Evolutionary conservation across 2,888 invertebrate genomes (phyloP).

Genomic region (Mactromeris polynyma): DNA sequence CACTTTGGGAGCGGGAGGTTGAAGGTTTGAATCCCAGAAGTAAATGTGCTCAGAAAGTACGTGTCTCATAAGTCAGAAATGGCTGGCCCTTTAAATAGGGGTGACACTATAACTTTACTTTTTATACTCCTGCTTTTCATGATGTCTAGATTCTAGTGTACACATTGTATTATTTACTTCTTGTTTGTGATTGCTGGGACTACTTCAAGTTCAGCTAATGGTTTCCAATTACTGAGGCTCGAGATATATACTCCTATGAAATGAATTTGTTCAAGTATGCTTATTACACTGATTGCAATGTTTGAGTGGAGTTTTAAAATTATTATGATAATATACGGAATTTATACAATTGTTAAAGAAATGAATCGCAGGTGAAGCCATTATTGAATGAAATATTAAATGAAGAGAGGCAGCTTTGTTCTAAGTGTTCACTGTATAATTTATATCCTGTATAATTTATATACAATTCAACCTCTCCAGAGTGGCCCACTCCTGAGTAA

Average conservation of each 20-base stretch:
- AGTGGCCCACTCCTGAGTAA: too few relatives aligned
- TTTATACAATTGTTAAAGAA: neutral
- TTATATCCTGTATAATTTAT: neutral
- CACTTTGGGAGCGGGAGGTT: too few relatives aligned
- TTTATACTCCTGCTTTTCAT: too few relatives aligned
- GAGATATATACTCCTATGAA: neutral
- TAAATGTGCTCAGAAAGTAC: too few relatives aligned
- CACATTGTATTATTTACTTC: too few relatives aligned
- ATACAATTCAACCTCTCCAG: too few relatives aligned
- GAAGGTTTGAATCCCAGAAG: too few relatives aligned
- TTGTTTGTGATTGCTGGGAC: too few relatives aligned
- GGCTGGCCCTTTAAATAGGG: too few relatives aligned
- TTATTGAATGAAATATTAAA: neutral
- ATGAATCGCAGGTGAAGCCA: neutral
- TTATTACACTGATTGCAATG: neutral
- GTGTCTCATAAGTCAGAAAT: too few relatives aligned
- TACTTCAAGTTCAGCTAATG: slow-evolving; percentile 3
- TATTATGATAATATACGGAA: neutral
- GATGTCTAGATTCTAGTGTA: too few relatives aligned
- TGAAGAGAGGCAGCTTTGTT: neutral
- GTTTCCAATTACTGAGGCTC: neutral
- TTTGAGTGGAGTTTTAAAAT: neutral
- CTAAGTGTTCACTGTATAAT: neutral
- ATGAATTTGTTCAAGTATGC: neutral
- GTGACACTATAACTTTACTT: too few relatives aligned